Evolutionary conservation across 1,140 invertebrate species (phyloP).

Genomic region (Venustaconcha ellipsiformis): DNA sequence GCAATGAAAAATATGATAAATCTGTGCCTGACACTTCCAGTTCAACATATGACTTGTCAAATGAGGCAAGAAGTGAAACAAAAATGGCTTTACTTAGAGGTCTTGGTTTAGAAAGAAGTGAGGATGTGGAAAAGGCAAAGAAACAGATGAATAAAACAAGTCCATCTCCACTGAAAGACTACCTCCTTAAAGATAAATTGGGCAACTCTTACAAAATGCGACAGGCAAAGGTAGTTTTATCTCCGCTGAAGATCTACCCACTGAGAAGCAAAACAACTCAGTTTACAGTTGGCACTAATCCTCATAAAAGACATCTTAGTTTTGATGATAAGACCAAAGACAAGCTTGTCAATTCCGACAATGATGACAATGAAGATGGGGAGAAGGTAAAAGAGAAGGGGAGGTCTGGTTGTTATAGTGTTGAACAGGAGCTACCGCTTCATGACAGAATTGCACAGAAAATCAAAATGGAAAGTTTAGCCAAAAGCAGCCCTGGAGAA

Average conservation of each 20-base stretch:
- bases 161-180: neutral
- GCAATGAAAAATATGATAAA: no score
- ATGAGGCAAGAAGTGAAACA: no score
- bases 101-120: constrained; percentile 14
- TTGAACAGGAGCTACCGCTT: constrained; percentile 34
- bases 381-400: neutral
- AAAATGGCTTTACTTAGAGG: constrained; percentile 15
- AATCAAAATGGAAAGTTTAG: constrained; percentile 64
- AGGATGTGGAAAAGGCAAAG: constrained; percentile 14
- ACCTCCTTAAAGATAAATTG: neutral
- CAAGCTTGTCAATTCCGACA: no score
- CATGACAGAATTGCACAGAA: constrained; percentile 58
- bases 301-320: no score
- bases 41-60: no score
- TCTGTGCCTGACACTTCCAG: neutral
- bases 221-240: constrained; percentile 1
- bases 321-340: no score
- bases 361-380: neutral
- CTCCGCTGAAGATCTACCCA: constrained; percentile 42
- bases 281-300: no score
- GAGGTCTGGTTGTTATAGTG: no score
- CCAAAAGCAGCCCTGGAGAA: constrained; percentile 57
- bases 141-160: constrained; percentile 11
- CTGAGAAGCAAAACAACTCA: constrained; percentile 19
- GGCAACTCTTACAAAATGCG: neutral